Evolutionary conservation across 2,113 vertebrate species (phyloP), one percentile per base, ranked within the genome.

Genomic region (Ramphastos sulfuratus): DNA sequence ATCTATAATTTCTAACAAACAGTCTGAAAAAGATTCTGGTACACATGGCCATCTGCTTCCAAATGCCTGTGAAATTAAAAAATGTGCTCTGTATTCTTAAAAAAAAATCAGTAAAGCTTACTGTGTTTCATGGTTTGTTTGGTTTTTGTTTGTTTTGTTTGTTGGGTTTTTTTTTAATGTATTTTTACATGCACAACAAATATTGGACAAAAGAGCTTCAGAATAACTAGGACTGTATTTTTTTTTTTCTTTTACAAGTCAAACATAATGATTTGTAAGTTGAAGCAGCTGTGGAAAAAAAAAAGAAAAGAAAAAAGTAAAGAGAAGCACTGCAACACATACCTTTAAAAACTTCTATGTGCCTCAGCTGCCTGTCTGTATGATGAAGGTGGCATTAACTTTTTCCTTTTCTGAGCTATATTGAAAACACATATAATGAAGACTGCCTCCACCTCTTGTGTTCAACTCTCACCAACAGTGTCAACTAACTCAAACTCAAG

Each of bases 1-100:
- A 94, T 82, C 91, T 93, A 76, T 60, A 88, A 91, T 55, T 87
- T 88, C 35, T 37, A 63, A 56, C 24, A 63, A 60, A 39, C 44
- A 81, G 2, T 7, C 71, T 82, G 65, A 77, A 85, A 60, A 83
- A 39, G 7, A 65, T 75, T 48, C 56, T 66, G 20, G 33, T 87
- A 81, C 76, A 84, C 67, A 85, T 19, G 33, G 44, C 88, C 94
- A 96, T 95, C 95, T 97, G 88, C 85, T 96, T 60, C 33, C 46
- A 80, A 82, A 81, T 63, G 58, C 48, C n/a, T 23, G 12, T 95
- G 87, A 85, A 48, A 77, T 85, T 81, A 44, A 76, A 67, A 85
- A 90, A 89, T 81, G 23, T 25, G 66, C 52, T 82, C 56, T 69
- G 37, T 33, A 44, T 82, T 74, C 80, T 75, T 72, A 69, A 39